phyloP scores from a whole-genome alignment of 2,797 vertebrate genomes.

The Trematomus bernacchii region DNA sequence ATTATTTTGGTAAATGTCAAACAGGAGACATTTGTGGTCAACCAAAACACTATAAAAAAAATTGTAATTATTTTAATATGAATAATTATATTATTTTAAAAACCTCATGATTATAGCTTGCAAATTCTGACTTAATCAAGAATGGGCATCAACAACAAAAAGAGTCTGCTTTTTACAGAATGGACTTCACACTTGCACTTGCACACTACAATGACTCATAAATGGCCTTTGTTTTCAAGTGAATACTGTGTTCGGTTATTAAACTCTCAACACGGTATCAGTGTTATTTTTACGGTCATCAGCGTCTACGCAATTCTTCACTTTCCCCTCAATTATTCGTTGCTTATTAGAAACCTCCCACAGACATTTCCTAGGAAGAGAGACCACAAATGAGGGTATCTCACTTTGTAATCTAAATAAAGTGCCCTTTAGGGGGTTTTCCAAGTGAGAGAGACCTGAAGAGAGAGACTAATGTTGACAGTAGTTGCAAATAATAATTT shows the following conservation, averaged over 20 bases:
- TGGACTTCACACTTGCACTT: conserved; percentile 42
- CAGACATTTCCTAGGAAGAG: conserved; percentile 51
- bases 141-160: not conserved
- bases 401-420: conserved; percentile 23
- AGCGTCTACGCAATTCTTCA: conserved; percentile 7
- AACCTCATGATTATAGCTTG: not conserved
- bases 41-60: no score
- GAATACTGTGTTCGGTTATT: conserved; percentile 1
- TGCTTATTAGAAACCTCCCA: conserved; percentile 63
- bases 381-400: conserved; percentile 32
- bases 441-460: conserved; percentile 12
- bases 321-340: conserved; percentile 13
- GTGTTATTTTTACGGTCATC: conserved; percentile 32
- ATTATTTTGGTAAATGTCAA: not conserved
- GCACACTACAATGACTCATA: conserved; percentile 29
- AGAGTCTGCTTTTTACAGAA: conserved; percentile 13
- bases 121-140: not conserved
- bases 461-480: conserved; percentile 6
- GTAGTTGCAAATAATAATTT: not conserved
- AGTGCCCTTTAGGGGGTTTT: conserved; percentile 47
- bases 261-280: not conserved
- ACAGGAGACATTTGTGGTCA: not conserved
- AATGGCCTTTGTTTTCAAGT: conserved; percentile 33
- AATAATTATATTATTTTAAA: not conserved
- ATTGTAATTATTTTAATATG: not conserved